phyloP scores from a whole-genome alignment of 2,888 invertebrate genomes.

The Limenitis arthemis region DNA sequence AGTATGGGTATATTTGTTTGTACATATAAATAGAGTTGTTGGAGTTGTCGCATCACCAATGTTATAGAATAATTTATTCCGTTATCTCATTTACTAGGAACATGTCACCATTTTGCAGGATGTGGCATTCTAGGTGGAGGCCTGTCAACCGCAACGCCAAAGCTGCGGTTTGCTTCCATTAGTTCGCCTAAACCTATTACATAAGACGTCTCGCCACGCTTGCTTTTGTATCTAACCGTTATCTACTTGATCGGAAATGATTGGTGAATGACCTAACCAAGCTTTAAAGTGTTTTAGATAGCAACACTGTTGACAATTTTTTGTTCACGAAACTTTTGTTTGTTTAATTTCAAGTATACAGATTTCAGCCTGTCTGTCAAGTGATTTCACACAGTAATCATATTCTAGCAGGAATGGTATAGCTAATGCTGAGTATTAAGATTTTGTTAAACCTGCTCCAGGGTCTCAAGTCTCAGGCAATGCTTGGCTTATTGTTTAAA shows the following conservation, averaged over 20 bases:
- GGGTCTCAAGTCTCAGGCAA: too few relatives aligned
- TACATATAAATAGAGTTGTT: too few relatives aligned
- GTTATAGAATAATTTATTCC: conserved; percentile 2
- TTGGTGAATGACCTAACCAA: conserved; percentile 9
- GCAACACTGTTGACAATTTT: too few relatives aligned
- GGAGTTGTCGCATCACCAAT: neutral
- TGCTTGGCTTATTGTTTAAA: too few relatives aligned
- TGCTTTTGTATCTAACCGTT: conserved; percentile 13
- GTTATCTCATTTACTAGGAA: conserved; percentile 15
- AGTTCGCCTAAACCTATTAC: conserved; percentile 55
- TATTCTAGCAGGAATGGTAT: too few relatives aligned
- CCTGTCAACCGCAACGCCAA: conserved; percentile 49
- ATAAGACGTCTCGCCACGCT: conserved; percentile 36
- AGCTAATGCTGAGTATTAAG: too few relatives aligned
- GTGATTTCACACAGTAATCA: too few relatives aligned
- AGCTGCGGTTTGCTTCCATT: conserved; percentile 60
- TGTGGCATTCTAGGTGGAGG: conserved; percentile 33
- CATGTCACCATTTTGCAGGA: conserved; percentile 32
- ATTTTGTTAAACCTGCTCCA: too few relatives aligned
- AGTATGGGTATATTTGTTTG: too few relatives aligned
- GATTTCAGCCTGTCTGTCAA: too few relatives aligned
- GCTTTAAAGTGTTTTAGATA: conserved; percentile 1
- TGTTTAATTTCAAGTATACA: too few relatives aligned
- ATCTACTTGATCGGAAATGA: conserved; percentile 15
- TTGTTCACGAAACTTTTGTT: too few relatives aligned